phyloP scores from a whole-genome alignment of 2,113 vertebrate species.

The Protobothrops flavoviridis region DNA sequence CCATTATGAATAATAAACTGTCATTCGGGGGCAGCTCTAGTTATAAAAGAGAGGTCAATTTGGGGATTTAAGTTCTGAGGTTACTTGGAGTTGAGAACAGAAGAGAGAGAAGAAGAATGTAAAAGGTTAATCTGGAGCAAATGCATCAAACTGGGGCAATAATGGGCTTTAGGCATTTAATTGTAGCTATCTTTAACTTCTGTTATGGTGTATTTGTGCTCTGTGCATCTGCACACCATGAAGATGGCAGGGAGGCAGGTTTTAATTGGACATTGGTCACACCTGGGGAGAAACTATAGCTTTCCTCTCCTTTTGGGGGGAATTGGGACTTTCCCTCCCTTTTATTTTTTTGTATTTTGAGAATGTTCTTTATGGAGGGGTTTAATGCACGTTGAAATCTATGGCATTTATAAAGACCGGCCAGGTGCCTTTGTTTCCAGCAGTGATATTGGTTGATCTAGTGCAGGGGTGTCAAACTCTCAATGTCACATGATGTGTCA shows the following conservation, averaged over 20 bases:
- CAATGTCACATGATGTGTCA: no score
- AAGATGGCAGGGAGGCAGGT: neutral
- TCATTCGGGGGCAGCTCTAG: neutral
- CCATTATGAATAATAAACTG: neutral
- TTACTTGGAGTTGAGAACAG: neutral
- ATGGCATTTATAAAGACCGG: constrained; percentile 24
- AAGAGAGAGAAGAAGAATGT: neutral
- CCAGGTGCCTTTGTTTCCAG: fast-evolving
- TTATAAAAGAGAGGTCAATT: neutral
- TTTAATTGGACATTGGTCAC: neutral
- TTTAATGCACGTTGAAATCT: constrained; percentile 36
- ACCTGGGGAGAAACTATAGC: constrained; percentile 35
- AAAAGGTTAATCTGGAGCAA: fast-evolving
- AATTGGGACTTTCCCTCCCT: constrained; percentile 30
- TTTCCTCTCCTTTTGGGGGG: constrained; percentile 11
- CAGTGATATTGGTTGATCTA: constrained; percentile 16
- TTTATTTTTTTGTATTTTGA: constrained; percentile 22
- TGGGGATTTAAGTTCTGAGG: neutral
- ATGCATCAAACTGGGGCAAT: neutral
- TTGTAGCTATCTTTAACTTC: constrained; percentile 2
- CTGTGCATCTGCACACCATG: constrained; percentile 20
- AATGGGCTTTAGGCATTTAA: neutral
- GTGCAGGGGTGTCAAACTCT: no score
- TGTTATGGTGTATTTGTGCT: constrained; percentile 39
- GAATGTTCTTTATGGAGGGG: constrained; percentile 39